Percentiles rank a stretch among this genome's conserved stretches.
These are phyloP conservation scores for Carassius gibelio DNA, from an alignment of 2,113 vertebrate genomes.

Conservation along the genomic window DNA sequence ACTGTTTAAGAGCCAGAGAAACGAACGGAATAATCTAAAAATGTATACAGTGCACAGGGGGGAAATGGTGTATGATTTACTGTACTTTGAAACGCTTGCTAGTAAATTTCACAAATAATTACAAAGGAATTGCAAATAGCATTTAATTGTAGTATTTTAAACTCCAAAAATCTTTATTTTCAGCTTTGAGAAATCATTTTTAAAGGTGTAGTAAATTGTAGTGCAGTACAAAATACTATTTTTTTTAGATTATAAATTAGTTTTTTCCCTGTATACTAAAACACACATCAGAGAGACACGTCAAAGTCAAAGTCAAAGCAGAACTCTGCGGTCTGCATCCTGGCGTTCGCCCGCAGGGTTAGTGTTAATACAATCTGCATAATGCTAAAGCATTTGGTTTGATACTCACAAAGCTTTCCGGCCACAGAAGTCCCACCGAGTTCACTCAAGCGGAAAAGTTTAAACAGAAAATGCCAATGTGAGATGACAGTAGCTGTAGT, in stretches of 20 bases:
- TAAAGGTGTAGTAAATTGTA: background rate
- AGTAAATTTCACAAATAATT: no score
- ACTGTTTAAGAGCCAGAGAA: no score
- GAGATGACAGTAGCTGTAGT: constrained; percentile 22
- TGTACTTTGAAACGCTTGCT: no score
- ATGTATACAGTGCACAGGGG: background rate
- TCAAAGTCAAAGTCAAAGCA: constrained; percentile 8
- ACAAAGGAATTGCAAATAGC: no score
- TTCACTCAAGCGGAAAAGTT: background rate
- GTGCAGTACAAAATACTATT: background rate
- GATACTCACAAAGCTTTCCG: constrained; percentile 31
- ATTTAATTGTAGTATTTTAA: no score
- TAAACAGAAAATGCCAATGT: constrained; percentile 24
- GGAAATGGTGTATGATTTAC: no score
- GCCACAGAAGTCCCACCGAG: background rate
- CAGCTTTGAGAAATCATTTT: no score
- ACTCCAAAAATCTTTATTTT: no score
- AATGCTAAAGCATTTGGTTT: background rate
- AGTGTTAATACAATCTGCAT: background rate
- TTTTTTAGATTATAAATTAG: background rate
- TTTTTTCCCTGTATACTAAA: background rate
- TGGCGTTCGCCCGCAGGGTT: background rate
- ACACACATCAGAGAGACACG: background rate
- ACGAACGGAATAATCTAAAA: background rate
- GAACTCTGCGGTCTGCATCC: background rate